Base-by-base conservation (phyloP, 2,888 invertebrate species). In the Mongoloraphidia duomilia region DNA sequence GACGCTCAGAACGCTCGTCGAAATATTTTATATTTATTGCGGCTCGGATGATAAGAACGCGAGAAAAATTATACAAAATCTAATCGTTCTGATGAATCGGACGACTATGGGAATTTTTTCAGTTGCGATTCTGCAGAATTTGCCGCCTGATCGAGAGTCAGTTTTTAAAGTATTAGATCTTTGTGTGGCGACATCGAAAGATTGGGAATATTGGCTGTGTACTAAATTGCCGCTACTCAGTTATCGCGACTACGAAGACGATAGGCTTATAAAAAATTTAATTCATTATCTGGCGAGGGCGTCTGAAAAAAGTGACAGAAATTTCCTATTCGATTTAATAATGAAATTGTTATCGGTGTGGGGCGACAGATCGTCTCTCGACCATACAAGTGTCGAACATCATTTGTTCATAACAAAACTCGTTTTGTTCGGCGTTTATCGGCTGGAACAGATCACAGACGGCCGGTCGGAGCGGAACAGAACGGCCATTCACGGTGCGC, bases 171-270 rank as follows among this genome's bases (percentile, higher is more conserved):
- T 80, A 33, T 68, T 83, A 2, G 75, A 73, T 5, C 63, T 74
- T 46, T 68, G 68, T 50, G 66, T 75, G 3, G 62, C 74, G 8
- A 60, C 65, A 2, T 74, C 67, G 44, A 67, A 71, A 3, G 71
- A 76, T 55, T 89, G 87, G 87, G 74, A 74, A 41, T 80, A 80
- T 56, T 74, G 78, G 34, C 62, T 89, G 1, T 73, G 70, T 54
- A 77, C 63, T 54, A 82, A 76, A 70, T 73, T 77, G 61, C 77
- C 76, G 0, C 60, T 81, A 3, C 67, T 79, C 58, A 72, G 69
- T 33, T 70, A 71, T 56, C 69, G 71, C 41, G 3, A 4, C 17
- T 6, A 6, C 26, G 26, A 26, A 6, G 26, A 6, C 26, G 26
- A 26, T 6, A 6, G 5, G 26, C 26, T 26, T 6, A 6, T 26